These are phyloP conservation scores for Eulemur macaco DNA, from an alignment of 2,113 vertebrate genomes.

Conservation along the genomic window DNA sequence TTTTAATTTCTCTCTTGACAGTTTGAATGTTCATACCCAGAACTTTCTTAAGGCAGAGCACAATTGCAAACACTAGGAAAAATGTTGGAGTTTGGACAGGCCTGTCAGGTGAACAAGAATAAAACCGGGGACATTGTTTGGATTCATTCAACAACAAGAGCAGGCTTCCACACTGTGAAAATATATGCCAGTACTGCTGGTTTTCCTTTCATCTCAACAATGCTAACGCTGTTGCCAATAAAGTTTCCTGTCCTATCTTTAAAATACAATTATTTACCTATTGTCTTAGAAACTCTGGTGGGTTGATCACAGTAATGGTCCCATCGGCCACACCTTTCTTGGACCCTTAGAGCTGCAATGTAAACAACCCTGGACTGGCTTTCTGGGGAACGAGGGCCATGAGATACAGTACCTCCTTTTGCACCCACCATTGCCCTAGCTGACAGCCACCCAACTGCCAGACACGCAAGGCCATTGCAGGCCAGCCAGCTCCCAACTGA, in stretches of 20 bases:
- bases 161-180: neutral
- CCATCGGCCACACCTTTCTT: neutral
- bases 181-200: neutral
- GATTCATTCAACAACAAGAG: neutral
- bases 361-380: neutral
- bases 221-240: neutral
- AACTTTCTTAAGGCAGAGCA: neutral
- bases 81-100: neutral
- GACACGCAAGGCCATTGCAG: neutral
- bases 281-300: neutral
- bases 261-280: neutral
- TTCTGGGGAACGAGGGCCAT: neutral
- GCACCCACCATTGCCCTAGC: fast-evolving
- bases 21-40: neutral
- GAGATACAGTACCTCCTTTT: neutral
- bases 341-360: neutral
- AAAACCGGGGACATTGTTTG: neutral
- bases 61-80: neutral
- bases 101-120: neutral
- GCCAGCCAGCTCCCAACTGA: neutral
- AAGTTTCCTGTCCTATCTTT: neutral
- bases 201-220: neutral
- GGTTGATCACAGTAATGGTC: neutral
- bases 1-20: slow-evolving; percentile 41
- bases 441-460: neutral